A percentile compares a stretch with the other conserved stretches of the same genome.
phyloP scores from a whole-genome alignment of 2,113 vertebrate species.

The Lophura nycthemera region DNA sequence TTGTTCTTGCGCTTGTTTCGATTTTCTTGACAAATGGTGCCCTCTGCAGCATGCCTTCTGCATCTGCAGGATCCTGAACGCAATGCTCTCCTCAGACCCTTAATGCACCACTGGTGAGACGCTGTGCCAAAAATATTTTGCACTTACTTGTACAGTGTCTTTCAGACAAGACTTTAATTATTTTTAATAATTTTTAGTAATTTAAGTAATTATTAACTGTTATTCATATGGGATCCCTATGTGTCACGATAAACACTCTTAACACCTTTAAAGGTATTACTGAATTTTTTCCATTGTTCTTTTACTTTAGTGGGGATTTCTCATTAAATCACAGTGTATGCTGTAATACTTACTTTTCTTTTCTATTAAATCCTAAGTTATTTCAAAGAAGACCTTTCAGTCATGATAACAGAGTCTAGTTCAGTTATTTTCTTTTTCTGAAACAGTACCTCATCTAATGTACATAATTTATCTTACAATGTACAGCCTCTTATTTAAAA shows the following conservation, averaged over 20 bases:
- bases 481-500: not conserved
- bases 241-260: not conserved
- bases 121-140: not conserved
- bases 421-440: constrained; percentile 1
- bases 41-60: constrained; percentile 68
- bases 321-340: not conserved
- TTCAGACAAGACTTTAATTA: not conserved
- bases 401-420: constrained; percentile 9
- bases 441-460: not conserved
- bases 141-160: not conserved
- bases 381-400: not conserved
- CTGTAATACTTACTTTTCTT: not conserved
- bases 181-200: no score
- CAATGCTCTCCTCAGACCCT: not conserved
- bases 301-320: not conserved
- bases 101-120: not conserved
- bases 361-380: not conserved
- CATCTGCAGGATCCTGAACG: not conserved
- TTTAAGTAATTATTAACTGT: not conserved
- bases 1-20: not conserved
- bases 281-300: not conserved
- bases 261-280: not conserved
- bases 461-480: constrained; percentile 33
- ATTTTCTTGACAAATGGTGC: constrained; percentile 72
- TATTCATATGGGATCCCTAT: not conserved